Evolutionary conservation across 2,888 invertebrate genomes (phyloP).

Genomic region (Coleophora deauratella): DNA sequence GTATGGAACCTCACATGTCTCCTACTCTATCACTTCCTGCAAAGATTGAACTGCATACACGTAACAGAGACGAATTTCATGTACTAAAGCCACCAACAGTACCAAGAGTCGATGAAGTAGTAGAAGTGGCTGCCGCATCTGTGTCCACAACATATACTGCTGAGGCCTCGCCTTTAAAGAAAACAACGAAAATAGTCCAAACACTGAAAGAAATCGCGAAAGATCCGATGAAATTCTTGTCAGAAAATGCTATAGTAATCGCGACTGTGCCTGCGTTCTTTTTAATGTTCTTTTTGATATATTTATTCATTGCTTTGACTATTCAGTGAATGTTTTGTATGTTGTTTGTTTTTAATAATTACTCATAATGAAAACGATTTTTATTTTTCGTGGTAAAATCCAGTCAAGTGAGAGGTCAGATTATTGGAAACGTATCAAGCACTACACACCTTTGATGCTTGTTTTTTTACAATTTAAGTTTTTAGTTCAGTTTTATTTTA

Average conservation of each 20-base stretch:
- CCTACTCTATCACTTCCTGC: too few species aligned
- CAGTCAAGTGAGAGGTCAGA: too few species aligned
- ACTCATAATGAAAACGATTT: too few species aligned
- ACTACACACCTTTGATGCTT: too few species aligned
- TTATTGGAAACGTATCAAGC: too few species aligned
- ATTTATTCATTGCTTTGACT: neutral
- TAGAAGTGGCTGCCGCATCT: neutral
- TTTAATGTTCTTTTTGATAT: neutral
- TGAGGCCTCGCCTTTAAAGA: too few species aligned
- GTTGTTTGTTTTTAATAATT: too few species aligned
- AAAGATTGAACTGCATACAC: slow-evolving; percentile 14
- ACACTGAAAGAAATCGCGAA: neutral
- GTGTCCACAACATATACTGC: too few species aligned
- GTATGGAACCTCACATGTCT: slow-evolving; percentile 17
- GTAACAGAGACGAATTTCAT: slow-evolving; percentile 29
- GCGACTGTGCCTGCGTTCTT: neutral
- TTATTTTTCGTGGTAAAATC: too few species aligned
- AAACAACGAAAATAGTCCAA: neutral
- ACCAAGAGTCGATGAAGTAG: neutral
- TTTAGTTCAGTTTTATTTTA: too few species aligned
- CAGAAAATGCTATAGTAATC: neutral
- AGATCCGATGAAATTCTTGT: neutral
- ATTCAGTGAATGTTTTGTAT: too few species aligned
- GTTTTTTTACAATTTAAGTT: too few species aligned
- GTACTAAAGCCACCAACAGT: slow-evolving; percentile 22